phyloP scores from a whole-genome alignment of 1,140 invertebrate species.

The Drosophila repleta region DNA sequence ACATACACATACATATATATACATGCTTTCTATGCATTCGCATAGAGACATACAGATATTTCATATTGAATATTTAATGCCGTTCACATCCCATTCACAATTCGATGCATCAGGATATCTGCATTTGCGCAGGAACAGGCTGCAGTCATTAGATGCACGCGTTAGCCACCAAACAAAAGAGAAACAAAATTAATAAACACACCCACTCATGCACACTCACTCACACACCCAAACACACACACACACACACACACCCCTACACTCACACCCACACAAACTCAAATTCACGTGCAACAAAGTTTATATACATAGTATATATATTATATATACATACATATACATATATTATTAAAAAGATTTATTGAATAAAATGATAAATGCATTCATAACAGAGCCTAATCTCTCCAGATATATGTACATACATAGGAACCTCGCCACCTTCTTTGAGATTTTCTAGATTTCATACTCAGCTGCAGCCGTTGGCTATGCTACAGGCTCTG shows the following conservation, averaged over 20 bases:
- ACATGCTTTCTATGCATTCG: background rate
- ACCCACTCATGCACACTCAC: conserved; percentile 11
- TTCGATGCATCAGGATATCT: conserved; percentile 11
- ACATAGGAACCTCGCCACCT: background rate
- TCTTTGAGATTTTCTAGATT: conserved; percentile 26
- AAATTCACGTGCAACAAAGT: conserved; percentile 37
- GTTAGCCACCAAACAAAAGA: conserved; percentile 27
- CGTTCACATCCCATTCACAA: conserved; percentile 9
- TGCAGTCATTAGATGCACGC: conserved; percentile 36
- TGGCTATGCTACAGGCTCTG: conserved; percentile 5
- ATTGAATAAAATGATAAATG: conserved; percentile 62
- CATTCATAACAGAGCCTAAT: conserved; percentile 47
- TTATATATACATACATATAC: conserved; percentile 38
- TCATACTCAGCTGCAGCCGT: no score
- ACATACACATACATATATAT: conserved; percentile 20
- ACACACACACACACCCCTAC: conserved; percentile 24
- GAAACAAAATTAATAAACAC: background rate
- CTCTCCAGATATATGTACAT: background rate
- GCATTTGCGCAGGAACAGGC: conserved; percentile 16
- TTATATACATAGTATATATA: conserved; percentile 53
- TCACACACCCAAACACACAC: conserved; percentile 16
- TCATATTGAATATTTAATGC: conserved; percentile 3
- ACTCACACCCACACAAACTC: conserved; percentile 8
- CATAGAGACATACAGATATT: conserved; percentile 1
- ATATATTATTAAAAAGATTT: conserved; percentile 44